A percentile compares a stretch with the other conserved stretches of the same genome.
Evolutionary conservation across 2,888 invertebrate genomes (phyloP).

Genomic region (Prosopocoilus inquinatus): DNA sequence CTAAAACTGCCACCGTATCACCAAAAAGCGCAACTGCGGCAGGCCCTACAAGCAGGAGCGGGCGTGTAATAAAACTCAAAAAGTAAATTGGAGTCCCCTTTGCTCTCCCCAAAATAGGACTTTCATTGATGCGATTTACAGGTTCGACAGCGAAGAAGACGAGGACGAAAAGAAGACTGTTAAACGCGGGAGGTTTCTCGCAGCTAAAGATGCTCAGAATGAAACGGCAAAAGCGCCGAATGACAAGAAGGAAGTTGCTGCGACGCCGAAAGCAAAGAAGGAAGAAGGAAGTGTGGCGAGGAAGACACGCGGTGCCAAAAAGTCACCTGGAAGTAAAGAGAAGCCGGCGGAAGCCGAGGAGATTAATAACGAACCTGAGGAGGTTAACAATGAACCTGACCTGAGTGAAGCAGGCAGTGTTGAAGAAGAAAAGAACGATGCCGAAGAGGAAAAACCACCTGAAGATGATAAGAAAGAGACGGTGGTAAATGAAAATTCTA

Average conservation of each 20-base stretch:
- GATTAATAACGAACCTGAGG: not conserved
- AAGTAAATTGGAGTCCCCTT: constrained; percentile 40
- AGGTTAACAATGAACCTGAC: not conserved
- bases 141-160: constrained; percentile 56
- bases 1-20: constrained; percentile 25
- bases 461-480: not conserved
- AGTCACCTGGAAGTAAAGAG: no score
- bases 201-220: no score
- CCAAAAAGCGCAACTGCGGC: not conserved
- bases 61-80: constrained; percentile 73
- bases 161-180: constrained; percentile 49
- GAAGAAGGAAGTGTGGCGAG: no score
- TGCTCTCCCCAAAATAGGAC: not conserved
- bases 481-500: not conserved
- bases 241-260: not conserved
- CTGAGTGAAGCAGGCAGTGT: not conserved
- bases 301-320: no score
- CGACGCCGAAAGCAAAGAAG: no score
- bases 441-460: constrained; percentile 17
- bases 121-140: constrained; percentile 25
- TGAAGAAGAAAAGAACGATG: constrained; percentile 9
- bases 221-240: no score
- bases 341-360: not conserved
- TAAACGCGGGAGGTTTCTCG: constrained; percentile 33
- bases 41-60: constrained; percentile 62